Evolutionary conservation across 1,140 invertebrate species (phyloP).

Genomic region (Drosophila ohnishii): DNA sequence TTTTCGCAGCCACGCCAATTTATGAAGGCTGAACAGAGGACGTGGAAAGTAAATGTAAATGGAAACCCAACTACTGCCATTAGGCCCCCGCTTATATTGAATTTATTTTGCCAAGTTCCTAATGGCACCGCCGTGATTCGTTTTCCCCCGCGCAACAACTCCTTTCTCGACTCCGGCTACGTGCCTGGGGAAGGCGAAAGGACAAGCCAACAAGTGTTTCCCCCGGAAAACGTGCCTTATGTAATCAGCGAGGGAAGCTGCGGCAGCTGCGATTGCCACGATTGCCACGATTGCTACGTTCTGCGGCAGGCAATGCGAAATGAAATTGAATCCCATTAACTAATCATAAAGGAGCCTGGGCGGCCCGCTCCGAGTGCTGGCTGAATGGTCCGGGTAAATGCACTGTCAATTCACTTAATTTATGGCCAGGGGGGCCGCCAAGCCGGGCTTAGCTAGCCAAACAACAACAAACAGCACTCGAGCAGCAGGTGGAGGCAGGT

Average conservation of each 20-base stretch:
- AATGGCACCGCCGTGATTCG: conserved; percentile 65
- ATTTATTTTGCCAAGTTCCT: conserved; percentile 62
- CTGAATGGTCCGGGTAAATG: conserved; percentile 57
- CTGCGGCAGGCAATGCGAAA: conserved; percentile 54
- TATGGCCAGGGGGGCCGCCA: conserved; percentile 48
- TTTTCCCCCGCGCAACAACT: conserved; percentile 16
- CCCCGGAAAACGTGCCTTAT: conserved; percentile 42
- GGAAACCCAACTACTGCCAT: conserved; percentile 46
- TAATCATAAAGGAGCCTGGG: conserved; percentile 63
- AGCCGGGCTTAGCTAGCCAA: conserved; percentile 29
- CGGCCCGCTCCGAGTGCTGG: conserved; percentile 9
- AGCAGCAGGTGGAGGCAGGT: conserved; percentile 13
- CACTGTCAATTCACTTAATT: conserved; percentile 66
- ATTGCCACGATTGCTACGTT: conserved; percentile 34
- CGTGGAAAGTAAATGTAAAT: conserved; percentile 23
- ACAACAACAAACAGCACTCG: conserved; percentile 25
- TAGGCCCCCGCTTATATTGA: conserved; percentile 50
- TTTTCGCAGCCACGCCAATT: conserved; percentile 43
- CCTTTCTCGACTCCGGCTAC: conserved; percentile 20
- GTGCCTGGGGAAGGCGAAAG: conserved; percentile 8
- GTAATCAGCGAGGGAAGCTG: conserved; percentile 43
- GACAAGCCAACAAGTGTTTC: conserved; percentile 51
- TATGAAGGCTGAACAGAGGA: conserved; percentile 20
- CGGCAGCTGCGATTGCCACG: conserved; percentile 43
- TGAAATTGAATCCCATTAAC: conserved; percentile 76